These are phyloP conservation scores for Apoderus coryli DNA, from an alignment of 2,888 invertebrate species.

Conservation along the genomic window DNA sequence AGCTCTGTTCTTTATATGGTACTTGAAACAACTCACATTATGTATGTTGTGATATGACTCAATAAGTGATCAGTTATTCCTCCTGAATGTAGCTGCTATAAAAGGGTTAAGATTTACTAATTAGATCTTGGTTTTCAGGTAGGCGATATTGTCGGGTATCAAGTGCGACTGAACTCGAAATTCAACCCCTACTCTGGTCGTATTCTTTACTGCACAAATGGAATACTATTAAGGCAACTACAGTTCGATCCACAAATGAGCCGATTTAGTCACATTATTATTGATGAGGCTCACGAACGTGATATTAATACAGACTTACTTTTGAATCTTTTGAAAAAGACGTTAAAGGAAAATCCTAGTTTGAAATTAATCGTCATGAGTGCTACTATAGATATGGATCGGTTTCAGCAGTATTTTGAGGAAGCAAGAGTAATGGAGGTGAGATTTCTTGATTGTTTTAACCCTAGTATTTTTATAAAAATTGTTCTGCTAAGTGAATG, in stretches of 20 bases:
- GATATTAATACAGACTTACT: conserved; percentile 54
- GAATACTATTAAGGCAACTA: conserved; percentile 34
- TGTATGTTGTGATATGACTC: no score
- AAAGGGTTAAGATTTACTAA: no score
- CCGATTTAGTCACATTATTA: conserved; percentile 49
- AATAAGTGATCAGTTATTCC: no score
- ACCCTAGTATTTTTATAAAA: no score
- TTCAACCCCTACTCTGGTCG: conserved; percentile 41
- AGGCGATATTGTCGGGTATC: conserved; percentile 51
- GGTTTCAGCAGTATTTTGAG: conserved; percentile 38
- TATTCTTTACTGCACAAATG: conserved; percentile 56
- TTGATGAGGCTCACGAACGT: conserved; percentile 64
- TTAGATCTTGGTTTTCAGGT: no score
- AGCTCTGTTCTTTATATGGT: no score
- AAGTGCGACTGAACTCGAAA: conserved; percentile 42
- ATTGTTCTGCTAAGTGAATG: no score
- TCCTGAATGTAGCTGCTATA: no score
- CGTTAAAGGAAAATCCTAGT: conserved; percentile 35
- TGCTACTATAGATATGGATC: conserved; percentile 49
- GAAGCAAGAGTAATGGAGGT: no score
- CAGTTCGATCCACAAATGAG: conserved; percentile 33
- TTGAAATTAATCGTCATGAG: conserved; percentile 57
- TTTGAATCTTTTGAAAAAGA: conserved; percentile 40
- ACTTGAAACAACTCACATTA: no score
- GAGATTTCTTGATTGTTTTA: no score